Base-by-base conservation (phyloP, 2,888 invertebrate genomes). In the Cactoblastis cactorum region DNA sequence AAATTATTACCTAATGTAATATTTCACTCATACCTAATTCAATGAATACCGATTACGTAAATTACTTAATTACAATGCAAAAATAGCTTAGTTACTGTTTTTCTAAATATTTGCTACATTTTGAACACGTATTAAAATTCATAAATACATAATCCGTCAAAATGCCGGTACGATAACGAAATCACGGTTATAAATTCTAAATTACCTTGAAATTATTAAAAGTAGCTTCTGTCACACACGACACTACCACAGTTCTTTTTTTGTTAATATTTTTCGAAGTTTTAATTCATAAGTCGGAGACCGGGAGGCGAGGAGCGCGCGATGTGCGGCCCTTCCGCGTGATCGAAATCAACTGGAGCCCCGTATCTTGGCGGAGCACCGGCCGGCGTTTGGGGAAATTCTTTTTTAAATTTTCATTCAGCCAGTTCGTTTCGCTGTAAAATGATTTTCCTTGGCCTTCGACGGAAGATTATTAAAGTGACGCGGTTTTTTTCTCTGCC, bases 201-300 rank as follows among this genome's bases (percentile, higher is more conserved):
- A 43, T 43, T 43, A 43, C 43, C 43, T 43, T 43, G 43, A 28
- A 15, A 17, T 39, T 15, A 15, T 43, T 28, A 17, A 24, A 32
- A 17, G 15, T 43, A 9, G n/a, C 14, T 28, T 24, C 24, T 43
- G 3, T 43, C 43, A 43, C 28, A 32, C 43, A 43, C 43, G 28
- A 43, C 43, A 43, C 43, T 28, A 32, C 28, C 43, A 43, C 43
- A 32, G 43, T 17, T 28, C 28, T 39, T 52, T 34, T 48, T 47
- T 52, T 33, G 38, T 46, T 24, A n/a, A 38, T 22, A 32, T 35
- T 38, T 55, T 52, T 43, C 53, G 50, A 24, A 47, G 52, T 57
- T 61, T 60, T 58, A 58, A 62, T 61, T 61, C 53, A 61, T 49
- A 49, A 49, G 55, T 53, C 49, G 48, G 51, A 19, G 38, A 55